Base-by-base conservation (phyloP, 2,113 vertebrate species). In the Sclerurus mexicanus region DNA sequence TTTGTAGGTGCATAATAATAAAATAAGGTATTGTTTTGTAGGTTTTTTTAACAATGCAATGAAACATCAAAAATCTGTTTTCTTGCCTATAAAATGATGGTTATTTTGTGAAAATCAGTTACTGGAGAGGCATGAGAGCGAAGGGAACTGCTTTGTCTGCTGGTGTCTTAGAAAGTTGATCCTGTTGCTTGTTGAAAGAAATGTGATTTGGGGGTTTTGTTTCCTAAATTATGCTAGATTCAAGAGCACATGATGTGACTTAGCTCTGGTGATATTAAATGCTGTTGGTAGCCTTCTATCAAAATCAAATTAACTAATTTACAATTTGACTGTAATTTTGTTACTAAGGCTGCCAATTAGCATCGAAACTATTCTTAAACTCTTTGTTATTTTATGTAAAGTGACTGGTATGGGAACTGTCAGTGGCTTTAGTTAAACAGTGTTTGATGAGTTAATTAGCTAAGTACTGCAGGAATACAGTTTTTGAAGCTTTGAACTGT, bases 371-470 rank as follows among this genome's bases (percentile, higher is more conserved):
- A 39, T 31, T 76, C 68, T 80, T 86, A 66, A 92, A 78, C 18
- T 72, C 42, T 12, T 62, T 92, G 31, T 86, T 88, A n/a, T 66
- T 96, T 86, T 90, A 78, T 52, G 76, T 84, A 19, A 86, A 84
- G 46, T 55, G 44, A 35, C 55, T 82, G 77, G 33, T 50, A 9
- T 81, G 52, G 60, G 74, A 92, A 52, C 49, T 33, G 10, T 77
- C 59, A 69, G 85, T 62, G 72, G 75, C 83, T 95, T 80, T 81
- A 80, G 79, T 69, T 80, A 73, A 89, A 56, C 22, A 25, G 11
- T 31, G 40, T 74, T 80, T 88, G 89, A 76, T 35, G 50, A 90
- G 64, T 84, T 94, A 93, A 81, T 93, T 77, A 90, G 55, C 56
- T 31, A 47, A 77, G 53, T 37, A 50, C 30, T 77, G 47, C 52